Base-by-base conservation (phyloP, 2,113 vertebrate species). In the Galeopterus variegatus region DNA sequence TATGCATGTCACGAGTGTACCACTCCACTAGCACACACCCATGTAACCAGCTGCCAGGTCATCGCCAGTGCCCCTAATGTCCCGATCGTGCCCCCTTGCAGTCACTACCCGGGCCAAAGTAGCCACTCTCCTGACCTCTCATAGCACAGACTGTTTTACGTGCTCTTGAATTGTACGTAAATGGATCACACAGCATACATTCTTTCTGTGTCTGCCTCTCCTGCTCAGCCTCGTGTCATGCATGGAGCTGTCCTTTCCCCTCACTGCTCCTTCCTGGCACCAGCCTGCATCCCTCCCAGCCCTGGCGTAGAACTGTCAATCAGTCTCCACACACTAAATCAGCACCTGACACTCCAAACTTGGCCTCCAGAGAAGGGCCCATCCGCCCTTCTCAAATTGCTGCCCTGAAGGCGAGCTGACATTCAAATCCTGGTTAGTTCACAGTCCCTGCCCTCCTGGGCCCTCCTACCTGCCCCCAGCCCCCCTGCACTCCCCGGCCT, bases 61-160 rank as follows among this genome's bases (percentile, higher is more conserved):
- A 6, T 1, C 0, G 1, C 15, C 82, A 41, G 64, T 6, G 18
- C 26, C 70, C 62, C 2, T 1, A 13, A 67, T 26, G 45, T 62
- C 79, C 33, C 24, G 2, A 1, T 0, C 0, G 0, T 2, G 4
- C 4, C 56, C 41, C 45, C 14, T 88, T 52, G 48, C 3, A 7
- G 48, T 24, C 12, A 14, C 45, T 5, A 26, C 8, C n/a, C 50
- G 33, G 36, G 5, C 64, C 56, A 24, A 67, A 64, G 28, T 4
- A 14, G 26, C 54, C 31, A 33, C 13, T 23, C 1, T 18, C 60
- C 23, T 62, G 19, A 33, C 2, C 26, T 41, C 65, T 54, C 41
- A 24, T 28, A 24, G 31, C 36, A 48, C 1, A 48, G 41, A 69
- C 5, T 0, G 0, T 45, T 72, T 77, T 60, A 26, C 1, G 14